Base-by-base conservation (phyloP, 2,797 vertebrate species). In the Crocodylus rhombifer region DNA sequence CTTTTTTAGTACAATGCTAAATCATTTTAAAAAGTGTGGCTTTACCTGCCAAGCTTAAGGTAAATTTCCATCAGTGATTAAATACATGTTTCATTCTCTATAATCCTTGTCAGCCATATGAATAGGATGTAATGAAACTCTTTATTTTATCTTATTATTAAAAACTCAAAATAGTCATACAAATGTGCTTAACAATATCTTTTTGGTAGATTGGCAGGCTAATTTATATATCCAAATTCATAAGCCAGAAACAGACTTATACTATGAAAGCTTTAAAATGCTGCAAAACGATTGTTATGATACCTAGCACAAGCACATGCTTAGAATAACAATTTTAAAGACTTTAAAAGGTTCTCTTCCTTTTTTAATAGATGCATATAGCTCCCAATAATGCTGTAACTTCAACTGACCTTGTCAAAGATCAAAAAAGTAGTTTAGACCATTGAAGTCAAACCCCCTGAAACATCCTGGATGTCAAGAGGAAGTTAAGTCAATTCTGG, bases 51-150 rank as follows among this genome's bases (percentile, higher is more conserved):
- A 92, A 95, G 64, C 84, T 96, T 86, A 97, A 97, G 94, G 89
- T 92, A 96, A 97, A 97, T 97, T 97, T 97, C 90, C 86, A 95
- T 96, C 58, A 51, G 67, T 96, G 94, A 96, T 97, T 97, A 98
- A 98, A 97, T 95, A 90, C 20, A 77, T 77, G 30, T 93, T 97
- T 97, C 71, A 83, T 94, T 97, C 83, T 63, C 84, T 95, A 92
- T 77, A 96, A 95, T 97, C 36, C 95, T 96, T 96, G 96, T 96
- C 89, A 96, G 87, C 94, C 96, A 82, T 77, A 83, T 92, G 95
- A 97, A 95, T 95, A 97, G 81, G 28, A 63, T 95, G 85, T 96
- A 91, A 96, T 94, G 74, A 76, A 97, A 94, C 30, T 78, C 82
- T 97, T 95, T 93, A 78, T 95, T 97, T 97, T 96, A 84, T 82